Evolutionary conservation across 2,797 vertebrate genomes (phyloP).

Genomic region (Danio tinwini): DNA sequence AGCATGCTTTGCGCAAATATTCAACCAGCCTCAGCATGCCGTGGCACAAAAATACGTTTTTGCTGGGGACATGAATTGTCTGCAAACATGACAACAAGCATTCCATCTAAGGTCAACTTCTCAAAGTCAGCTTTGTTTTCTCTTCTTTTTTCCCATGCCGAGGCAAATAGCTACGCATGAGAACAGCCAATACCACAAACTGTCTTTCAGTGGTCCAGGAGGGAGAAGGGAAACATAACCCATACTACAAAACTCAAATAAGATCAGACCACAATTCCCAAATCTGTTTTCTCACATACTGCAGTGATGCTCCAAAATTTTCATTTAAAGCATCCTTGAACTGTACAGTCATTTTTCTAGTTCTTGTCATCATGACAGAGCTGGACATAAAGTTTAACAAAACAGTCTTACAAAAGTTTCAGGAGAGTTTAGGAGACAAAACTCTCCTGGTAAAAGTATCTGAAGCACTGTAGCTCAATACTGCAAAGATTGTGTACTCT

Average conservation of each 20-base stretch:
- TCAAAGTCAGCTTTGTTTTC: conserved; percentile 51
- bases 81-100: conserved; percentile 66
- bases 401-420: neutral
- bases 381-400: neutral
- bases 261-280: conserved; percentile 40
- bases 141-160: conserved; percentile 19
- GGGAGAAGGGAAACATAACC: conserved; percentile 30
- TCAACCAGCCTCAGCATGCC: conserved; percentile 73
- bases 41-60: conserved; percentile 61
- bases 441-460: neutral
- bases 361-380: conserved; percentile 32
- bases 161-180: conserved; percentile 36
- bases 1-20: conserved; percentile 71
- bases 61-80: conserved; percentile 70
- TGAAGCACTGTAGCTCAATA: conserved; percentile 16
- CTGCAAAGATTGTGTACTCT: conserved; percentile 15
- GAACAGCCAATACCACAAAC: conserved; percentile 43
- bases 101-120: conserved; percentile 70
- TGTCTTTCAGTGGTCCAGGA: conserved; percentile 37
- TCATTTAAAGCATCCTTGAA: conserved; percentile 40
- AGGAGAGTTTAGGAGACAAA: neutral
- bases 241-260: conserved; percentile 29
- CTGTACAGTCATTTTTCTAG: conserved; percentile 32
- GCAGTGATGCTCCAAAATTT: conserved; percentile 3
- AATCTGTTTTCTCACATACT: conserved; percentile 20